Conservation (phyloP, 1,140 invertebrate species). For the Drosophila neocordata region DNA sequence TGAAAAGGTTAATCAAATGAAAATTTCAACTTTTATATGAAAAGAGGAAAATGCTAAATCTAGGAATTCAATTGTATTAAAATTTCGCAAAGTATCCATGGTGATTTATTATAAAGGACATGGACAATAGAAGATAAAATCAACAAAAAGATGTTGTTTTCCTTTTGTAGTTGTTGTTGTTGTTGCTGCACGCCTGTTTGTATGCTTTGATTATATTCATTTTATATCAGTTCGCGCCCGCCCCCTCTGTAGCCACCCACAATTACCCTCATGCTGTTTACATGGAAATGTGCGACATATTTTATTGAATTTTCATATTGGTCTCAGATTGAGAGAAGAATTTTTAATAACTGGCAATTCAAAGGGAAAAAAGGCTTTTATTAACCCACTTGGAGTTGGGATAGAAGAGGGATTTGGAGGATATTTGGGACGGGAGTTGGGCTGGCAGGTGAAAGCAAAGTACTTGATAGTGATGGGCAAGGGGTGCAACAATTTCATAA, state of each 20-base stretch:
- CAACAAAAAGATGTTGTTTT: not conserved
- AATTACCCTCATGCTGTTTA: not conserved
- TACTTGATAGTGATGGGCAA: not conserved
- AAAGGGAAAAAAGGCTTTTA: conserved; percentile 9
- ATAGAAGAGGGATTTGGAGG: not conserved
- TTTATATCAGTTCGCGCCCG: not conserved
- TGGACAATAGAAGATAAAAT: conserved; percentile 4
- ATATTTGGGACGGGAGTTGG: no score
- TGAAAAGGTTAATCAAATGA: no score
- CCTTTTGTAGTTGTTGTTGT: not conserved
- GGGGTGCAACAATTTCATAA: conserved; percentile 16
- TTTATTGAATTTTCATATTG: conserved; percentile 45
- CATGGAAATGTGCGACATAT: not conserved
- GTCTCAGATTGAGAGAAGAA: conserved; percentile 21
- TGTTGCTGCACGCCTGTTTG: not conserved
- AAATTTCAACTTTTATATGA: no score
- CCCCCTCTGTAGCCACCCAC: not conserved
- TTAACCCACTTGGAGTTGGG: not conserved
- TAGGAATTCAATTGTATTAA: no score
- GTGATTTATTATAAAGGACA: not conserved
- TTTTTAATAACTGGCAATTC: conserved; percentile 44
- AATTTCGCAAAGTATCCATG: no score
- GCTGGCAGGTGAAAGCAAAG: no score
- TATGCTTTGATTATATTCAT: conserved; percentile 6
- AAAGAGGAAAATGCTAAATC: no score